A percentile compares a stretch with the other conserved stretches of the same genome.
phyloP scores from a whole-genome alignment of 2,797 vertebrate genomes.

The Rhinophrynus dorsalis region DNA sequence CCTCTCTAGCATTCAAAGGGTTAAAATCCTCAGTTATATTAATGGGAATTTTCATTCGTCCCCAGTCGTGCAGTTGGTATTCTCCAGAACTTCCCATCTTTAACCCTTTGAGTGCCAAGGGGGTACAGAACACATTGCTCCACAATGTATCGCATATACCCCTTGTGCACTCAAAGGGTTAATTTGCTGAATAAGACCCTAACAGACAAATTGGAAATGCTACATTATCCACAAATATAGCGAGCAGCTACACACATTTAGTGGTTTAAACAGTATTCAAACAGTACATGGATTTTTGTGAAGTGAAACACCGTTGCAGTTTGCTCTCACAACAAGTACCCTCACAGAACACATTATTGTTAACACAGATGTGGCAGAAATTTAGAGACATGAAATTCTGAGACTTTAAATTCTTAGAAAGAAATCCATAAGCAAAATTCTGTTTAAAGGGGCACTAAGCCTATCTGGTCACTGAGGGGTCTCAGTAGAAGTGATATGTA shows the following conservation, averaged over 20 bases:
- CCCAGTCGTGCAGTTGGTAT: too few species aligned
- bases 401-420: not conserved
- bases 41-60: too few species aligned
- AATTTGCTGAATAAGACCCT: too few species aligned
- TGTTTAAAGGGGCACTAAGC: not conserved
- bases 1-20: too few species aligned
- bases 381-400: not conserved
- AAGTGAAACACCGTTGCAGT: conserved; percentile 57
- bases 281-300: conserved; percentile 55
- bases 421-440: too few species aligned
- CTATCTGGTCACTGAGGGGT: not conserved
- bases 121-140: too few species aligned
- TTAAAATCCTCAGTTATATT: too few species aligned
- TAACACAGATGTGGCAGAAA: not conserved
- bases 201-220: not conserved
- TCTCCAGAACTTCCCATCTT: too few species aligned
- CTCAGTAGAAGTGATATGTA: not conserved
- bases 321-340: not conserved
- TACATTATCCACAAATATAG: conserved; percentile 52
- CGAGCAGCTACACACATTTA: conserved; percentile 61
- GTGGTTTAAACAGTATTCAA: conserved; percentile 69
- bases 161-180: too few species aligned
- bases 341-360: conserved; percentile 11
- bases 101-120: too few species aligned
- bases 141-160: too few species aligned